Evolutionary conservation across 1,140 invertebrate species (phyloP).

Genomic region (Onthophagus taurus): DNA sequence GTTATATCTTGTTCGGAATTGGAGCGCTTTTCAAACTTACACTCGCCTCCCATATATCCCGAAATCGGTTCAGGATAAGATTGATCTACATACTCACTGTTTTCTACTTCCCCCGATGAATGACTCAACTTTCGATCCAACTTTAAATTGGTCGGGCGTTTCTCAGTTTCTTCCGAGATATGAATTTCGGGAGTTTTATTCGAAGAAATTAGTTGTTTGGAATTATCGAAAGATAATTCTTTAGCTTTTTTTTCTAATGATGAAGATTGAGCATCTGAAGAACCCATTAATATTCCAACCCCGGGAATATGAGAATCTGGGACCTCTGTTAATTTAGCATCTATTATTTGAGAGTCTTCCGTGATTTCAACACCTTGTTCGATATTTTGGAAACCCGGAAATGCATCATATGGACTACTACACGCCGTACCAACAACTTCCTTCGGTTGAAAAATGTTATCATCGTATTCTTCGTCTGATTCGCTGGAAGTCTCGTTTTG

Average conservation of each 20-base stretch:
- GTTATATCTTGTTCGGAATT: slow-evolving; percentile 53
- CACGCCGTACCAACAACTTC: slow-evolving; percentile 26
- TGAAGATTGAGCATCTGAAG: slow-evolving; percentile 20
- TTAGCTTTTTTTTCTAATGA: slow-evolving; percentile 38
- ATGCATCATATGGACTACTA: slow-evolving; percentile 7
- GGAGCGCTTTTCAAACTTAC: slow-evolving; percentile 45
- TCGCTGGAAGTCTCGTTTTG: slow-evolving; percentile 34
- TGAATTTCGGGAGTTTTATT: slow-evolving; percentile 58
- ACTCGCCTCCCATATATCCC: slow-evolving; percentile 24
- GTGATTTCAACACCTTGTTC: slow-evolving; percentile 30
- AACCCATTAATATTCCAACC: slow-evolving; percentile 56
- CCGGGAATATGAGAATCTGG: slow-evolving; percentile 48
- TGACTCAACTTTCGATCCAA: slow-evolving; percentile 54
- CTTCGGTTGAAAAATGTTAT: slow-evolving; percentile 42
- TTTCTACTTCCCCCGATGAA: slow-evolving; percentile 56
- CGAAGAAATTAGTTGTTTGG: slow-evolving; percentile 44
- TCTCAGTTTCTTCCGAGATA: slow-evolving; percentile 38
- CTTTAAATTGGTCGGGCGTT: slow-evolving; percentile 44
- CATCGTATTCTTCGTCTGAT: slow-evolving; percentile 43
- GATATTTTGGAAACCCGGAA: no score
- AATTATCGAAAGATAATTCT: slow-evolving; percentile 27
- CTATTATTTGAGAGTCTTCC: slow-evolving; percentile 21
- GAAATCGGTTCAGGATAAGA: slow-evolving; percentile 16
- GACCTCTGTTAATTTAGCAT: slow-evolving; percentile 7
- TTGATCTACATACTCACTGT: not conserved